Conservation (phyloP, 2,888 invertebrate genomes). For the Chloroclysta siterata region DNA sequence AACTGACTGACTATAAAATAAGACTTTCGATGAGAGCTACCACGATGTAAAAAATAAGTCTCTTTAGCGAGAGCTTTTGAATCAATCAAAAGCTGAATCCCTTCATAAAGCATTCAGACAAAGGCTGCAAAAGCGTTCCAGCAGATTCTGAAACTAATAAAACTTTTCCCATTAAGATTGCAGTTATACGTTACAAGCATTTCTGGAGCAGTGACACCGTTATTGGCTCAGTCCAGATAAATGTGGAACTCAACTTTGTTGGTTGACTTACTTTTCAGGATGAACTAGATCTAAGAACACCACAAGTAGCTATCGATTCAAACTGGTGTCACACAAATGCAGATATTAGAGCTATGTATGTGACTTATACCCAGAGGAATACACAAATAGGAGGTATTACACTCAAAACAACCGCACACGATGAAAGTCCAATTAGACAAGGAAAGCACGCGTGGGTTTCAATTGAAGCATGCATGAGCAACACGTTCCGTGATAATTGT, state of each 20-base stretch:
- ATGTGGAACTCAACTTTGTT: slow-evolving; percentile 26
- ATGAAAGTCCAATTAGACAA: slow-evolving; percentile 39
- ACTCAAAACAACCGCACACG: slow-evolving; percentile 23
- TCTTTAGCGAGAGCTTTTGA: neutral
- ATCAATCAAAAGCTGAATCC: slow-evolving; percentile 12
- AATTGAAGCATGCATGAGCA: slow-evolving; percentile 33
- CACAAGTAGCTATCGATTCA: slow-evolving; percentile 18
- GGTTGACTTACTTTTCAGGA: slow-evolving; percentile 22
- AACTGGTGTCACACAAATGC: neutral
- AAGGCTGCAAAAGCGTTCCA: slow-evolving; percentile 19
- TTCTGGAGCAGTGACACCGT: slow-evolving; percentile 30
- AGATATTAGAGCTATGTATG: no score
- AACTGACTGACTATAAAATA: slow-evolving; percentile 5
- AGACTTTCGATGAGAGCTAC: neutral
- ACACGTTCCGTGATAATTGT: slow-evolving; percentile 45
- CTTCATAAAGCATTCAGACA: slow-evolving; percentile 20
- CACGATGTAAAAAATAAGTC: neutral
- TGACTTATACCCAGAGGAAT: neutral
- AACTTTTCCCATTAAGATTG: slow-evolving; percentile 45
- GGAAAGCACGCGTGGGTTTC: slow-evolving; percentile 33
- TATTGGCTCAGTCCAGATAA: slow-evolving; percentile 32
- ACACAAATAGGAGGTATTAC: slow-evolving; percentile 7
- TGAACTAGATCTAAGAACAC: slow-evolving; percentile 26
- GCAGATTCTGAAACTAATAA: slow-evolving; percentile 31
- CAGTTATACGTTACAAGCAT: slow-evolving; percentile 31